Base-by-base conservation (phyloP, 23 tunicate genomes). In the Styela plicata region DNA sequence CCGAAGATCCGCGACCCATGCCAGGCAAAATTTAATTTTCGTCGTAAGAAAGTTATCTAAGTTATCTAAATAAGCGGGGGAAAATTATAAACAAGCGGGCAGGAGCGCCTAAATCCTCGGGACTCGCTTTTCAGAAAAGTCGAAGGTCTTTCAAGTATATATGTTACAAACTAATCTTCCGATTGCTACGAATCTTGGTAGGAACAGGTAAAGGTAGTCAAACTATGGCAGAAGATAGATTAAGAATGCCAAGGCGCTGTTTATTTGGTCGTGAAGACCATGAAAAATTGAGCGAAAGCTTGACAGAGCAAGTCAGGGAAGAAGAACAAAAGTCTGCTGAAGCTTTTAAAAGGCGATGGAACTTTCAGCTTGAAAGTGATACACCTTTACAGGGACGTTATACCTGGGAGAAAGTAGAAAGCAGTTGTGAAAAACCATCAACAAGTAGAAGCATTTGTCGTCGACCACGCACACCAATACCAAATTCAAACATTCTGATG, bases 191-290 rank as follows among this genome's bases (percentile, higher is more conserved):
- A n/a, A n/a, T n/a, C n/a, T n/a, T n/a, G n/a, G n/a, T n/a, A n/a
- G n/a, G n/a, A n/a, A n/a, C n/a, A n/a, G n/a, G n/a, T n/a, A 22
- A 25, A 31, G 23, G 22, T 31, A 20, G 29, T 35, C 26, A 37
- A 35, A 85, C 63, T 63, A 80, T 80, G 86, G 63, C 95, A 25
- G 95, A 84, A 5, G 80, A 84, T 67, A 80, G 81, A 85, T 83
- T 82, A 53, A 88, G 84, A 63, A 83, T 82, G 22, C 89, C 88
- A 2, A 83, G 86, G 57, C 83, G 88, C 73, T 85, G 79, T 53
- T 64, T 89, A 1, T 84, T 84, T 74, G 85, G 83, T 67, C 79
- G 89, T 24, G 53, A 32, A 36, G 88, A 84, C 74, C 80, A 87
- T 10, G 57, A 52, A 34, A 28, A 31, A 5, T 63, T 32, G 16